Conservation (phyloP, 2,888 invertebrate genomes). For the Seira ritae region DNA sequence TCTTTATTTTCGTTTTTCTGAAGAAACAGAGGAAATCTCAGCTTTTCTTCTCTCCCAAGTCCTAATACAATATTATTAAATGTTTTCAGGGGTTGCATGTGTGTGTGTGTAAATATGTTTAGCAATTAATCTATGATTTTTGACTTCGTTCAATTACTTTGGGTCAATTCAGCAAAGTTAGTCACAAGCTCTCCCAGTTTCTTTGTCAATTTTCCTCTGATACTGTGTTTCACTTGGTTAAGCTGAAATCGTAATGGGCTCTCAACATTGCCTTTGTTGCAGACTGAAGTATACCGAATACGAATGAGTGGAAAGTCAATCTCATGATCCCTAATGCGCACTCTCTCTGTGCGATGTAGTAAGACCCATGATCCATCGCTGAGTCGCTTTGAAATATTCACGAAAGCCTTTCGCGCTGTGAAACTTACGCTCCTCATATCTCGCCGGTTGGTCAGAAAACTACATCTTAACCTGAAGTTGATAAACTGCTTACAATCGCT, state of each 20-base stretch:
- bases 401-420: conserved; percentile 24
- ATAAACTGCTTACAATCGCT: conserved; percentile 75
- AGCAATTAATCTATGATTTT: conserved; percentile 75
- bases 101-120: too few species aligned
- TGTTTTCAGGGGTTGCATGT: too few species aligned
- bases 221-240: conserved; percentile 27
- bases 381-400: conserved; percentile 76
- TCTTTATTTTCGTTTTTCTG: too few species aligned
- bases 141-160: conserved; percentile 30
- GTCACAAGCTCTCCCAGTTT: conserved; percentile 32
- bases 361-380: conserved; percentile 75
- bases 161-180: conserved; percentile 43
- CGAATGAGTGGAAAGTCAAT: not conserved
- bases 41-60: too few species aligned
- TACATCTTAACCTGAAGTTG: conserved; percentile 75
- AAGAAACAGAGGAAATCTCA: not conserved
- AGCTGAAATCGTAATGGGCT: conserved; percentile 41
- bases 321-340: not conserved
- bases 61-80: too few species aligned
- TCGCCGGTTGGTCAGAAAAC: conserved; percentile 62
- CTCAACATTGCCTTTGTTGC: conserved; percentile 46
- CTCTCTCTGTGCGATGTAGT: conserved; percentile 78
- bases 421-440: not conserved
- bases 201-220: conserved; percentile 28
- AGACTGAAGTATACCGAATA: conserved; percentile 37